Percentiles rank a stretch among this genome's conserved stretches.
Conservation (phyloP, 1,140 invertebrate species). For the Drosophila santomea region DNA sequence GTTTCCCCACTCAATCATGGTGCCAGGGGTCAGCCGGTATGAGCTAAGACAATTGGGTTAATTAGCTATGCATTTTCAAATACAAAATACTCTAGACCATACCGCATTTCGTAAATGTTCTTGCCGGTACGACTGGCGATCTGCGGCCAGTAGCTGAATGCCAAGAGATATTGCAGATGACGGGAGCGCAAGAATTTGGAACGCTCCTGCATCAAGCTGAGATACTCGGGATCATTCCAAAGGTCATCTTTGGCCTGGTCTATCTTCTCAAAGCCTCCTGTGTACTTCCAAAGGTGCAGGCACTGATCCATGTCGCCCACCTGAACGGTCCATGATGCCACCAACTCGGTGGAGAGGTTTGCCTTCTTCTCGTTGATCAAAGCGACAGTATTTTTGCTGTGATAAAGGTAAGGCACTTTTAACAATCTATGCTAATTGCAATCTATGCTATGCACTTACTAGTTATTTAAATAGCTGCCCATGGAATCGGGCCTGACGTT, state of each 20-base stretch:
- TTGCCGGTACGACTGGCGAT: constrained; percentile 90
- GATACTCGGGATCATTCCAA: constrained; percentile 90
- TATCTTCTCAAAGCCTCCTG: constrained; percentile 95
- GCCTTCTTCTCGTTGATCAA: constrained; percentile 91
- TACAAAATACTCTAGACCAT: constrained; percentile 8
- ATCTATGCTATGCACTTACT: constrained; percentile 88
- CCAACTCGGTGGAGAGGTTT: constrained; percentile 90
- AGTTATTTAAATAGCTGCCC: constrained; percentile 94
- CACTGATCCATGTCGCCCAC: constrained; percentile 99
- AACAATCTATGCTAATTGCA: not conserved
- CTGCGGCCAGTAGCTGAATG: constrained; percentile 95
- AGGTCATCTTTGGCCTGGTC: constrained; percentile 91
- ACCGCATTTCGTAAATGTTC: constrained; percentile 97
- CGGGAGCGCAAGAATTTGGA: constrained; percentile 94
- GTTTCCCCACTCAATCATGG: constrained; percentile 99
- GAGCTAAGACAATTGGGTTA: constrained; percentile 43
- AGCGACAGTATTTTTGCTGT: constrained; percentile 92
- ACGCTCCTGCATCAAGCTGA: constrained; percentile 91
- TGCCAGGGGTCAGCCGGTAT: constrained; percentile 95
- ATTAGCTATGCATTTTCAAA: not conserved
- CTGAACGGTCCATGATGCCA: constrained; percentile 95
- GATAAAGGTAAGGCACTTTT: constrained; percentile 37
- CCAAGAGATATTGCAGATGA: constrained; percentile 96
- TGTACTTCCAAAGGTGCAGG: constrained; percentile 97
- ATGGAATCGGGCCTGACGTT: constrained; percentile 95